phyloP scores from a whole-genome alignment of 2,888 invertebrate species.

The Bursaphelenchus okinawaensis region DNA sequence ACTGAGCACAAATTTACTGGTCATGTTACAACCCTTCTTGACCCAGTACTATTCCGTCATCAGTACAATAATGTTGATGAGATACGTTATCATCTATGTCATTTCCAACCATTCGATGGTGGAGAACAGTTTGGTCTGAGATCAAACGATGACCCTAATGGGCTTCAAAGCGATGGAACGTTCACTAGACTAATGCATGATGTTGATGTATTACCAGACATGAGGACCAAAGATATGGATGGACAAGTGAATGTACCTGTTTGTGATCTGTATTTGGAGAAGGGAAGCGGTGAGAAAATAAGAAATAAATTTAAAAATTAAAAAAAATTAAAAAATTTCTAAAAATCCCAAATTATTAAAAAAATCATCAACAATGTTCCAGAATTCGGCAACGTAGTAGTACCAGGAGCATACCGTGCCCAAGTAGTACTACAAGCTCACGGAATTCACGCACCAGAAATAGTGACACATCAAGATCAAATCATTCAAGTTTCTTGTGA shows the following conservation, averaged over 20 bases:
- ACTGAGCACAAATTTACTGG: neutral
- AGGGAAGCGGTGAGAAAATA: neutral
- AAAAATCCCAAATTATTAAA: no score
- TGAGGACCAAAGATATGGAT: neutral
- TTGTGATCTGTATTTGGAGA: neutral
- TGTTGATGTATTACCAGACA: neutral
- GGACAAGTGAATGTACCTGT: neutral
- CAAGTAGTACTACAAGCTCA: neutral
- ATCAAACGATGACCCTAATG: neutral
- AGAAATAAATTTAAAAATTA: no score
- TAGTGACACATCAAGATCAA: neutral
- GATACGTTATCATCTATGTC: neutral
- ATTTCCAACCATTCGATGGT: neutral
- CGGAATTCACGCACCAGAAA: neutral
- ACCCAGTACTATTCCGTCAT: neutral
- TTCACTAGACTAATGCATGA: neutral
- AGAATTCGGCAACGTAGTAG: neutral
- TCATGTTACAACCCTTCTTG: neutral
- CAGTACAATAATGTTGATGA: neutral
- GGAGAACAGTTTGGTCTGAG: neutral
- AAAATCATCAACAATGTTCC: no score
- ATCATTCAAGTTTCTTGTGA: neutral
- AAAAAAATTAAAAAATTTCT: no score
- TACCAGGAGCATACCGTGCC: neutral
- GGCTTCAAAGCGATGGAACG: neutral